Base-by-base conservation (phyloP, 1,140 invertebrate genomes). In the Drosophila tani region DNA sequence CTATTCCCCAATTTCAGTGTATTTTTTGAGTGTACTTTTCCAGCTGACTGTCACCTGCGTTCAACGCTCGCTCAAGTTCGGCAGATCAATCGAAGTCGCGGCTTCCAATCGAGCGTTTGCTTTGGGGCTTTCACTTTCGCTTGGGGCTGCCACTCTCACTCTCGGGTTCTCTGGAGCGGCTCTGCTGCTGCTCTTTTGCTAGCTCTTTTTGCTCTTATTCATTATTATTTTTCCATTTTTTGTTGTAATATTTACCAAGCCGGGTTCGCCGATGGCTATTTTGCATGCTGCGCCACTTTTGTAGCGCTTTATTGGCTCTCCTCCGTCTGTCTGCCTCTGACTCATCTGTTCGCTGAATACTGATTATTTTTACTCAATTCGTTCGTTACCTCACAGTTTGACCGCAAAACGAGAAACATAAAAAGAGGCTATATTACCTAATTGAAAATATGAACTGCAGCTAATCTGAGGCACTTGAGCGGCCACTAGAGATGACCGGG, bases 301-400 rank as follows among this genome's bases (percentile, higher is more conserved):
- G 32, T 68, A 12, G 46, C 15, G 17, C 40, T 35, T 65, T 27
- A 50, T 38, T 46, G 27, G 83, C 66, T 76, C 68, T 64, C 43
- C n/a, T 45, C 62, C 43, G 17, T 56, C 21, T 46, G 32, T 56
- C 60, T 58, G 58, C 29, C 41, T 73, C 47, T 81, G 64, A 41
- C 41, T 73, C 57, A 51, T 79, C 51, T 62, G 51, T 63, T 62
- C 19, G 63, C 51, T 43, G 50, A 46, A 56, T 57, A 59, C 41
- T 67, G 56, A 73, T 73, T 73, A 73, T 51, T 74, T 73, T 73
- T 73, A 29, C 70, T 74, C 67, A 81, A 79, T 82, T 68, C 47
- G 58, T 59, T 63, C 58, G 65, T 87, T 87, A 87, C 85, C 85
- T 88, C 84, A 87, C 79, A 69, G 43, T 68, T 75, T 82, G 82